phyloP scores from a whole-genome alignment of 2,888 invertebrate genomes.

The Cephus spinipes region DNA sequence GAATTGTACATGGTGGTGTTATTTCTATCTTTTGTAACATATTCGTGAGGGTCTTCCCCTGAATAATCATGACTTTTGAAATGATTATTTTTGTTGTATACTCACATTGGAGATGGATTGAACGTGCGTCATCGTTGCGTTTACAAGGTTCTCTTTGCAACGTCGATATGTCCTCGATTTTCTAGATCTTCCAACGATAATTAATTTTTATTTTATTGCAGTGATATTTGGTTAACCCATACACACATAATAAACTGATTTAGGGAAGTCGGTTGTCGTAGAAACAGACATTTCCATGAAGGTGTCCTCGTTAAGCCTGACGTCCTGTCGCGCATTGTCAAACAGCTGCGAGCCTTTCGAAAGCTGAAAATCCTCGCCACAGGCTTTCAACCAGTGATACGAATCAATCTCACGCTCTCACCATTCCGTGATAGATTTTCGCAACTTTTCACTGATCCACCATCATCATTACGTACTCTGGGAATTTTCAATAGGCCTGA shows the following conservation, averaged over 20 bases:
- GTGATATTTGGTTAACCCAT: background rate
- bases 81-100: background rate
- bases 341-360: background rate
- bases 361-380: background rate
- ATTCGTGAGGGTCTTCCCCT: background rate
- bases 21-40: background rate
- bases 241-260: background rate
- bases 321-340: background rate
- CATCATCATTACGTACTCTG: background rate
- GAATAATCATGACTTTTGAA: background rate
- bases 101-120: background rate
- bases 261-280: background rate
- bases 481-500: background rate
- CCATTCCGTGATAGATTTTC: background rate
- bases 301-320: background rate
- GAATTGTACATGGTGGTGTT: background rate
- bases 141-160: background rate
- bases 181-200: background rate
- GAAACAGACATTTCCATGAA: background rate
- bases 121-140: background rate
- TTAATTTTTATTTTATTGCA: background rate
- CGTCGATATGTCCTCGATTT: background rate
- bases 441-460: background rate
- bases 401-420: background rate
- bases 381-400: background rate